These are phyloP conservation scores for Myiopsitta monachus DNA, from an alignment of 2,113 vertebrate species.

Conservation along the genomic window DNA sequence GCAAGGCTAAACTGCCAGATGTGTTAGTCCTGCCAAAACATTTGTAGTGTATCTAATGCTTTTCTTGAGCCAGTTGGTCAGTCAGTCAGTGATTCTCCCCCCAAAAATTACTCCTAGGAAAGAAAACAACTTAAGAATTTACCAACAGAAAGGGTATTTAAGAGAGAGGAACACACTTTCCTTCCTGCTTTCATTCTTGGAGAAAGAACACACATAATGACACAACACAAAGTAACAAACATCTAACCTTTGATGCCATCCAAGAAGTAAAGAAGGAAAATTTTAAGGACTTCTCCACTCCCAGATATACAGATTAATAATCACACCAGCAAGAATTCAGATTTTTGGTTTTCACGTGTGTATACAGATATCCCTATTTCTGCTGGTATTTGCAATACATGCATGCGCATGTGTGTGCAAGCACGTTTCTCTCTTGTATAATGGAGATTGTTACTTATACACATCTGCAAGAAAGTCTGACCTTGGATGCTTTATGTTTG, in stretches of 20 bases:
- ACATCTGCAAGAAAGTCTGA: not conserved
- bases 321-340: not conserved
- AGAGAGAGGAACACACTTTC: not conserved
- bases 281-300: not conserved
- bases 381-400: not conserved
- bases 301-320: not conserved
- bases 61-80: conserved; percentile 18
- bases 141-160: not conserved
- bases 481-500: not conserved
- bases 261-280: not conserved
- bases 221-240: not conserved
- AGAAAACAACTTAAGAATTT: not conserved
- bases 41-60: not conserved
- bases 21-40: not conserved
- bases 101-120: not conserved
- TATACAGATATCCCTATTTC: not conserved
- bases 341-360: not conserved
- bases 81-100: not conserved
- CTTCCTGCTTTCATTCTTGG: not conserved
- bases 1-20: conserved; percentile 1
- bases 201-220: not conserved
- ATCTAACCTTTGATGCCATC: not conserved
- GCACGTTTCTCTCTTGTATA: not conserved
- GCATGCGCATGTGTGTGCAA: accelerated
- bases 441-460: not conserved